These are phyloP conservation scores for Andrena flavipes DNA, from an alignment of 2,888 invertebrate genomes.

Conservation along the genomic window DNA sequence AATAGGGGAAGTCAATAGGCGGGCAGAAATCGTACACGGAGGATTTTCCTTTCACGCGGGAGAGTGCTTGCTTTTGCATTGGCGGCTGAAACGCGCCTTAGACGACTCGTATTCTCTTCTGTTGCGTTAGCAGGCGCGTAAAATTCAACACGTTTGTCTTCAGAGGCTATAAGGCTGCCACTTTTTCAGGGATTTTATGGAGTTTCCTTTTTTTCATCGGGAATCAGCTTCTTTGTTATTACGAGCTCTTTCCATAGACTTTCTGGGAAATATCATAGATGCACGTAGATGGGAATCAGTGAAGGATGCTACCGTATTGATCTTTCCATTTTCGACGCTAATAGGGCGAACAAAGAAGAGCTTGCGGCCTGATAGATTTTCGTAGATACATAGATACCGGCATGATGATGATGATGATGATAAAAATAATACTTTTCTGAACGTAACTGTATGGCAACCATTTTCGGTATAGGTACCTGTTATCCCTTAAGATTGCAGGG, in stretches of 20 bases:
- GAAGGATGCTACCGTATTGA: too few relatives aligned
- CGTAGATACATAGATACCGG: too few relatives aligned
- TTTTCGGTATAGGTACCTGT: too few relatives aligned
- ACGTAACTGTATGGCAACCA: too few relatives aligned
- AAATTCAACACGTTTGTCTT: background rate
- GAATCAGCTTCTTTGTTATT: background rate
- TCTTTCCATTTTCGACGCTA: too few relatives aligned
- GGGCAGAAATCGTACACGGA: background rate
- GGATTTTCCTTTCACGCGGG: constrained; percentile 11
- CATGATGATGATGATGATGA: too few relatives aligned
- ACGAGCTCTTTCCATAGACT: background rate
- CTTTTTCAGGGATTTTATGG: background rate
- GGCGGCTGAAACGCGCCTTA: background rate
- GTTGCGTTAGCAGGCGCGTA: background rate
- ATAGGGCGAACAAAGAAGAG: too few relatives aligned
- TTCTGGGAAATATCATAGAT: background rate
- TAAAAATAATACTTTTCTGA: too few relatives aligned
- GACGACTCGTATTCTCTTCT: background rate
- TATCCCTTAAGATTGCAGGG: too few relatives aligned
- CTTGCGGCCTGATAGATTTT: too few relatives aligned
- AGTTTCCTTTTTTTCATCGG: background rate
- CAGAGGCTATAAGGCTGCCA: background rate
- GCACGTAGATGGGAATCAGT: too few relatives aligned
- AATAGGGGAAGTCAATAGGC: constrained; percentile 20
- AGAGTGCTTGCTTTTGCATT: background rate